Conservation (phyloP, 1,140 invertebrate genomes). For the Ephestia elutella region DNA sequence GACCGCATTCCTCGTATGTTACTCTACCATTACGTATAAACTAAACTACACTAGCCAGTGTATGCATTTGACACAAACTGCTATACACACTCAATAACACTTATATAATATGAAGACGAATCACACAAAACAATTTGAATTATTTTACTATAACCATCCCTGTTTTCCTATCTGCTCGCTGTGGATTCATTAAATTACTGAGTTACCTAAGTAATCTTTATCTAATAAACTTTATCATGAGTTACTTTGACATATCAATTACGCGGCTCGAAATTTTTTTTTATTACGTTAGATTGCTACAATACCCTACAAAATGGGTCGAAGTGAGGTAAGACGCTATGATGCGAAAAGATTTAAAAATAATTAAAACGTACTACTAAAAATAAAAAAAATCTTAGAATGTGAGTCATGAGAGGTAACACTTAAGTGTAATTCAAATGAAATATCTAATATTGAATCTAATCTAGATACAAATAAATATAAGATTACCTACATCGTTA, state of each 20-base stretch:
- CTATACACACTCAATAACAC: slow-evolving; percentile 69
- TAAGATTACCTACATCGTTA: slow-evolving; percentile 47
- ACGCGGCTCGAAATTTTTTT: slow-evolving; percentile 72
- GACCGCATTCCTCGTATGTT: slow-evolving; percentile 31
- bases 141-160: slow-evolving; percentile 67
- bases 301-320: slow-evolving; percentile 64
- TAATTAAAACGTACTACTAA: slow-evolving; percentile 40
- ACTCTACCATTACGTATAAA: slow-evolving; percentile 38
- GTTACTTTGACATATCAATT: slow-evolving; percentile 73
- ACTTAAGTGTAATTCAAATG: slow-evolving; percentile 33
- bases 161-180: slow-evolving; percentile 72
- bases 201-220: slow-evolving; percentile 67
- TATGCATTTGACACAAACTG: slow-evolving; percentile 52
- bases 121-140: slow-evolving; percentile 65
- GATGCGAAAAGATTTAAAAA: slow-evolving; percentile 34
- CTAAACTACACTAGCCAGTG: slow-evolving; percentile 58
- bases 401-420: slow-evolving; percentile 17
- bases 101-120: slow-evolving; percentile 64
- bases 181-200: slow-evolving; percentile 61
- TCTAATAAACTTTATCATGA: slow-evolving; percentile 68
- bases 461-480: slow-evolving; percentile 54
- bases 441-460: slow-evolving; percentile 44
- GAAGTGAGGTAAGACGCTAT: slow-evolving; percentile 46
- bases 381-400: slow-evolving; percentile 31
- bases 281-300: slow-evolving; percentile 64